Percentiles rank a stretch among this genome's conserved stretches.
Conservation (phyloP, 1,140 invertebrate genomes). For the Trachelipus rathkii region DNA sequence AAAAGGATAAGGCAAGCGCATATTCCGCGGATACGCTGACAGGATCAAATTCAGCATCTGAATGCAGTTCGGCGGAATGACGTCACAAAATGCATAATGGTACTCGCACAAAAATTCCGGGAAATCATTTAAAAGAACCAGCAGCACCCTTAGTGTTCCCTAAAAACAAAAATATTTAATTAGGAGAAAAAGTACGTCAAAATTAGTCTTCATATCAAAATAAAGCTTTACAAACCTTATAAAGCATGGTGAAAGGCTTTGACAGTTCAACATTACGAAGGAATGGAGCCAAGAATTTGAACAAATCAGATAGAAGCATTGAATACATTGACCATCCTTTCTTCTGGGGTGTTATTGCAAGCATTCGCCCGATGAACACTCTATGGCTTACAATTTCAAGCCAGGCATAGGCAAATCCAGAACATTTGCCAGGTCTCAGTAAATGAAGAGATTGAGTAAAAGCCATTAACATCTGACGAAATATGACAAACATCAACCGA, state of each 20-base stretch:
- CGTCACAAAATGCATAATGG: slow-evolving; percentile 98
- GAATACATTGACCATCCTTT: slow-evolving; percentile 62
- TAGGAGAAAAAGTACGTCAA: neutral
- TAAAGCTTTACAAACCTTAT: slow-evolving; percentile 59
- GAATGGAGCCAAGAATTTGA: slow-evolving; percentile 95
- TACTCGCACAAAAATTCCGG: slow-evolving; percentile 99
- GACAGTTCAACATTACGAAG: slow-evolving; percentile 92
- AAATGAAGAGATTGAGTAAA: slow-evolving; percentile 90
- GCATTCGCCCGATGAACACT: slow-evolving; percentile 88
- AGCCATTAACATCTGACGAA: slow-evolving; percentile 68
- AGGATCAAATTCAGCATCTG: slow-evolving; percentile 96
- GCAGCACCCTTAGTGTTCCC: slow-evolving; percentile 89
- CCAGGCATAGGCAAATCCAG: slow-evolving; percentile 97
- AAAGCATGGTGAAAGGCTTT: slow-evolving; percentile 84
- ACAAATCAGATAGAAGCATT: slow-evolving; percentile 88
- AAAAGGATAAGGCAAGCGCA: slow-evolving; percentile 96
- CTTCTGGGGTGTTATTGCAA: slow-evolving; percentile 74
- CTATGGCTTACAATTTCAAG: slow-evolving; percentile 93
- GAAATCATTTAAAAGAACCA: slow-evolving; percentile 96
- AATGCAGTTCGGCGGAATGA: slow-evolving; percentile 97
- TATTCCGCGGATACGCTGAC: slow-evolving; percentile 94
- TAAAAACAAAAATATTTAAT: slow-evolving; percentile 50
- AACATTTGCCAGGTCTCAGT: slow-evolving; percentile 86
- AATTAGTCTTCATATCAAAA: neutral
- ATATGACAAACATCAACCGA: neutral